These are phyloP conservation scores for Holothuria leucospilota DNA, from an alignment of 53 echinoderm and acorn worm genomes.

Conservation along the genomic window DNA sequence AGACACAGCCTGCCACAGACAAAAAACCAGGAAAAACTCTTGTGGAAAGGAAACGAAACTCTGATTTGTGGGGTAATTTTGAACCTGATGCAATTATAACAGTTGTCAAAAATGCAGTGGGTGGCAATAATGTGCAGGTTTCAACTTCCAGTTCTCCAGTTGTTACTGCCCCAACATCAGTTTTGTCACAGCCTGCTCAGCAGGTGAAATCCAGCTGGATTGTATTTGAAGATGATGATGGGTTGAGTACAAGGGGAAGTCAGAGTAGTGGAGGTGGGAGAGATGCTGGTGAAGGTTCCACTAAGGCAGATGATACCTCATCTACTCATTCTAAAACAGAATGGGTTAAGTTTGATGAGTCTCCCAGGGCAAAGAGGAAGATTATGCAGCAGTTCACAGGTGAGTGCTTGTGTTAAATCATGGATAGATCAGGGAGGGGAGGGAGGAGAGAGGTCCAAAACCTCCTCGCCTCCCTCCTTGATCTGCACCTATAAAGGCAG, in stretches of 20 bases:
- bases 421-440: too few relatives aligned
- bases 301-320: neutral
- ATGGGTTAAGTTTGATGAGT: slow-evolving; percentile 31
- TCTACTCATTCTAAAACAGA: slow-evolving; percentile 32
- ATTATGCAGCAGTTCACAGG: slow-evolving; percentile 25
- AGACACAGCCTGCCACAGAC: neutral
- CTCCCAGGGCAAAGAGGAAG: slow-evolving; percentile 33
- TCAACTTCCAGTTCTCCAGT: neutral
- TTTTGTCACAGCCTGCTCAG: slow-evolving; percentile 8
- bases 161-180: neutral
- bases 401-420: neutral
- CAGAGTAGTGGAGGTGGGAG: slow-evolving; percentile 1
- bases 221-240: slow-evolving; percentile 50
- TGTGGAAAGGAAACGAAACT: neutral
- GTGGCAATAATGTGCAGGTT: neutral
- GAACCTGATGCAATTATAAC: slow-evolving; percentile 25
- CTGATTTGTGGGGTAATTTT: slow-evolving; percentile 38
- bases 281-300: neutral
- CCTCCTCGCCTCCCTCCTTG: too few relatives aligned
- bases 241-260: neutral
- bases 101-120: neutral
- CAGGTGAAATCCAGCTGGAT: slow-evolving; percentile 45
- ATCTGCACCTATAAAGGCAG: too few relatives aligned
- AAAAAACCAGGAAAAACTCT: too few relatives aligned
- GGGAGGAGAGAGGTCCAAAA: too few relatives aligned